Conservation (phyloP, 2,888 invertebrate species). For the Drosophila nr. fundita region DNA sequence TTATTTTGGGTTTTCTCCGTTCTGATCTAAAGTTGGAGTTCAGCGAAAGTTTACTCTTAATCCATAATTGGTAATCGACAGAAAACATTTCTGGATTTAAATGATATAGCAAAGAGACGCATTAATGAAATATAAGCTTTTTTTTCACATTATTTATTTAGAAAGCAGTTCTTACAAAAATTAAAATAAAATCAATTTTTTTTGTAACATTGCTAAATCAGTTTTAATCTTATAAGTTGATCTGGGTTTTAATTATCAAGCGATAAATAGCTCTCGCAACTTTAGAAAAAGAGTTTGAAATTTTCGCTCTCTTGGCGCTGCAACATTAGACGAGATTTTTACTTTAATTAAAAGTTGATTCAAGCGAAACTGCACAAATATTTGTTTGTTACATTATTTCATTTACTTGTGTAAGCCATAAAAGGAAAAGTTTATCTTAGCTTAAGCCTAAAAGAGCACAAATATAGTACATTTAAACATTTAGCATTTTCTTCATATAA, state of each 20-base stretch:
- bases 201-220: neutral
- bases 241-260: neutral
- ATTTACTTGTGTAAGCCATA: constrained; percentile 45
- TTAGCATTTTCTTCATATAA: constrained; percentile 38
- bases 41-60: neutral
- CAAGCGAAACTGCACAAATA: constrained; percentile 53
- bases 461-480: constrained; percentile 53
- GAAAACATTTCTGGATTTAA: neutral
- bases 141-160: neutral
- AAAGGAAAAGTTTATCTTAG: constrained; percentile 51
- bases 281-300: constrained; percentile 15
- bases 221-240: neutral
- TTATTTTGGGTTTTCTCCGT: constrained; percentile 1
- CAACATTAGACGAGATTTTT: constrained; percentile 30
- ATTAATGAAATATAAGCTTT: neutral
- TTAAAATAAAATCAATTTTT: neutral
- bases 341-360: constrained; percentile 38
- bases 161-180: neutral
- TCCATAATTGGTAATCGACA: neutral
- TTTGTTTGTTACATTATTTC: constrained; percentile 37
- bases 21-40: constrained; percentile 25
- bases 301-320: neutral
- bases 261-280: neutral
- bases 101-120: constrained; percentile 3
- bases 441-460: constrained; percentile 63